A percentile compares a stretch with the other conserved stretches of the same genome.
Evolutionary conservation across 2,113 vertebrate species (phyloP).

Genomic region (Cephalopterus ornatus): DNA sequence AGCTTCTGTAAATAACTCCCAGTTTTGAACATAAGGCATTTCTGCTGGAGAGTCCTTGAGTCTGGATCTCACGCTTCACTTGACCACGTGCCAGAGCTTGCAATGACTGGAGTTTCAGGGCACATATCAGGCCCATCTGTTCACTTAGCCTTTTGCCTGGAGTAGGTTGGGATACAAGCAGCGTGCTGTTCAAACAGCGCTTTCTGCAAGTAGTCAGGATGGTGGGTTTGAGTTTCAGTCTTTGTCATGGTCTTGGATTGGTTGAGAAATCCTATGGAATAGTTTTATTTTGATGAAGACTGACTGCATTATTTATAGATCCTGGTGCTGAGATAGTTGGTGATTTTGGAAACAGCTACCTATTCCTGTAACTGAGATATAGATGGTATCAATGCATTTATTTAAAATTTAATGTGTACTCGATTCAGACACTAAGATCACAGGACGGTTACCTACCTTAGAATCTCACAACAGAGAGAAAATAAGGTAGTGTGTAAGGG

Average conservation of each 20-base stretch:
- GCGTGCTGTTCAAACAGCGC: background rate
- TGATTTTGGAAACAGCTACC: background rate
- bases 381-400: background rate
- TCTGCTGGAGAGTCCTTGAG: slow-evolving; percentile 43
- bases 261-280: background rate
- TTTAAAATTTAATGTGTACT: background rate
- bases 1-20: slow-evolving; percentile 64
- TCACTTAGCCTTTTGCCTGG: slow-evolving; percentile 63
- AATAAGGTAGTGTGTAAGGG: background rate
- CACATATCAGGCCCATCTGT: slow-evolving; percentile 49
- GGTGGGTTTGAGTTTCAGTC: background rate
- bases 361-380: background rate
- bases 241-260: background rate
- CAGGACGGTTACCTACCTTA: background rate
- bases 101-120: slow-evolving; percentile 32
- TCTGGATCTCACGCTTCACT: slow-evolving; percentile 53
- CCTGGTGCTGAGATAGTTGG: background rate
- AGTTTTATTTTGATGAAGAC: background rate
- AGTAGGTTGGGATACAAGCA: slow-evolving; percentile 23
- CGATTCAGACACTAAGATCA: background rate
- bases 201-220: background rate
- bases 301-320: background rate
- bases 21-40: slow-evolving; percentile 56
- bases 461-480: background rate
- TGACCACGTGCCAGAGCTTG: slow-evolving; percentile 50